phyloP scores from a whole-genome alignment of 1,140 invertebrate species.

The Asbolus verrucosus region DNA sequence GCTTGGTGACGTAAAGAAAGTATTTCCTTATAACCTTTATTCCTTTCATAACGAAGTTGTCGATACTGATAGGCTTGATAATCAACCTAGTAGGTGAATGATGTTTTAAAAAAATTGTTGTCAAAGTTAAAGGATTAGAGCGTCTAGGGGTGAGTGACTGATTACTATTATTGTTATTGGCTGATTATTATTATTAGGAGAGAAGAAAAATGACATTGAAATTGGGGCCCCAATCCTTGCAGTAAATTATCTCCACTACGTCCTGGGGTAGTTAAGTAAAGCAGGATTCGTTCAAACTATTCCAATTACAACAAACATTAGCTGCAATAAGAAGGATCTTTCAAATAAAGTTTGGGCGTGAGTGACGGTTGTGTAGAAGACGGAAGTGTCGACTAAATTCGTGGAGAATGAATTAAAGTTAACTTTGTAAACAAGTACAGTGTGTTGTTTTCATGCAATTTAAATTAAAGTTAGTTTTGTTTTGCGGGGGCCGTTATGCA shows the following conservation, averaged over 20 bases:
- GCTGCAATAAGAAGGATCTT: slow-evolving; percentile 15
- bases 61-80: too few species aligned
- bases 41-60: too few species aligned
- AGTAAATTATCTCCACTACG: slow-evolving; percentile 24
- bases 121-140: too few species aligned
- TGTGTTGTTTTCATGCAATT: slow-evolving; percentile 11
- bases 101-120: too few species aligned
- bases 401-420: slow-evolving; percentile 16
- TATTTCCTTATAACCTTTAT: too few species aligned
- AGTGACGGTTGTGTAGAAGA: slow-evolving; percentile 23
- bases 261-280: background rate
- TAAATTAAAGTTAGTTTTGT: slow-evolving; percentile 19
- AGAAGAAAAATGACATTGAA: slow-evolving; percentile 2
- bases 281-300: slow-evolving; percentile 25
- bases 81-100: too few species aligned
- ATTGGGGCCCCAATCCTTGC: background rate
- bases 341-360: slow-evolving; percentile 12
- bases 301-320: slow-evolving; percentile 27
- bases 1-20: too few species aligned
- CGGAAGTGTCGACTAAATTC: slow-evolving; percentile 12
- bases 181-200: too few species aligned
- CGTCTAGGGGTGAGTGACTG: too few species aligned
- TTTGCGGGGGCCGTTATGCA: background rate
- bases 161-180: too few species aligned
- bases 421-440: slow-evolving; percentile 30